Evolutionary conservation across 1,140 invertebrate genomes (phyloP), one percentile per base, ranked within the genome.

Genomic region (Oncopodura yosiiana): DNA sequence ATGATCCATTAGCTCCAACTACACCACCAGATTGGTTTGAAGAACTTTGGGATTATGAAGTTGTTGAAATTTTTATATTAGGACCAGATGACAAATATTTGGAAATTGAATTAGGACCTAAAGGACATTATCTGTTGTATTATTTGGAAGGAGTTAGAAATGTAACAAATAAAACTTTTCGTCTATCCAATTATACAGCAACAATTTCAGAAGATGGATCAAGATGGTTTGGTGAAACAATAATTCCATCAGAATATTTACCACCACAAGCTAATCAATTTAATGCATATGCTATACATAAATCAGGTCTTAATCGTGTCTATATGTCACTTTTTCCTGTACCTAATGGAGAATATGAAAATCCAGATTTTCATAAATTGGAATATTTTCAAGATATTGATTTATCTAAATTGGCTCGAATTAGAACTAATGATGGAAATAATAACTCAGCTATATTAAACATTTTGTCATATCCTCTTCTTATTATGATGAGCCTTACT

Each of bases 241-340:
- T 67, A 5, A 66, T 76, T 34, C 74, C 74, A 5, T 19, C 29
- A 2, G 44, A 59, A 4, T 74, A 73, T 59, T 71, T 75, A 27
- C 74, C 73, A 44, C 63, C 66, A 46, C 67, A 68, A 39, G 70
- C 77, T 0, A 69, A 66, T 21, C 71, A 69, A 53, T 73, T 80
- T 57, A 79, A 79, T 65, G 75, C 75, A 3, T 80, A 77, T 61
- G 75, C 75, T 27, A 77, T 79, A 49, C 76, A 80, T 58, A 76
- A 75, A 6, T 64, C 64, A 9, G 71, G 65, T 3, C 61, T 65
- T 1, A 56, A 69, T 6, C 54, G 77, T 44, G 61, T 64, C 24
- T 79, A 77, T 61, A 72, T 75, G 61, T 66, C 77, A 0, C 61
- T 78, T 4, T 75, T 69, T 61, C 74, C 77, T 3, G 69, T 69